Base-by-base conservation (phyloP, 2,797 vertebrate species). In the Octomys mimax region DNA sequence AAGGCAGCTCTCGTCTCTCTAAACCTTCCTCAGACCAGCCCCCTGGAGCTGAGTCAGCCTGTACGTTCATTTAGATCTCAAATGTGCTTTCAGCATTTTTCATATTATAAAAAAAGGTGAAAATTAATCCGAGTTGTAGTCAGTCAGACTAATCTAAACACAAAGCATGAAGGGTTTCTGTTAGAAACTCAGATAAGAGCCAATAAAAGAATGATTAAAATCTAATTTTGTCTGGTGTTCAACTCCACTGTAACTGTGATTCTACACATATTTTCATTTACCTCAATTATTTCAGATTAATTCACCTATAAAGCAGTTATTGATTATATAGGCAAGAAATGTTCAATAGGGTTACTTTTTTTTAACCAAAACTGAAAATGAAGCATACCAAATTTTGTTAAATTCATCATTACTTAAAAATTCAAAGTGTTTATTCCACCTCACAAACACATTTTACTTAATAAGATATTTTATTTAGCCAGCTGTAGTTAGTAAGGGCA, bases 1-100 rank as follows among this genome's bases (percentile, higher is more conserved):
- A 97, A 96, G 87, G 97, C 82, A 97, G 98, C 96, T 97, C 98
- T 98, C 98, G 97, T 98, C 97, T 98, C 97, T 94, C 98, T 98
- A 98, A 98, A 97, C 95, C 82, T 96, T 94, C 97, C 89, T 94
- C 93, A 95, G 94, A 97, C 91, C 96, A 97, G 93, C 95, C 97
- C 85, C 64, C 83, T 92, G 95, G 93, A 96, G 95, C 93, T 95
- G 97, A 98, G 96, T 97, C 97, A 97, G 93, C 92, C 94, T 98
- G 95, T 97, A 97, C 98, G 49, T 85, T 83, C 77, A 98, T 89
- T 93, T 95, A 92, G 95, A 97, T 95, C 96, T 98, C 95, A 91
- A 92, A 46, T 73, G 95, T 92, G 83, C 92, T 96, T 88, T 95
- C 87, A 96, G 97, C 94, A 89, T 96, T 95, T 98, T 98, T 98